Evolutionary conservation across 2,113 vertebrate species (phyloP).

Genomic region (Scortum barcoo): DNA sequence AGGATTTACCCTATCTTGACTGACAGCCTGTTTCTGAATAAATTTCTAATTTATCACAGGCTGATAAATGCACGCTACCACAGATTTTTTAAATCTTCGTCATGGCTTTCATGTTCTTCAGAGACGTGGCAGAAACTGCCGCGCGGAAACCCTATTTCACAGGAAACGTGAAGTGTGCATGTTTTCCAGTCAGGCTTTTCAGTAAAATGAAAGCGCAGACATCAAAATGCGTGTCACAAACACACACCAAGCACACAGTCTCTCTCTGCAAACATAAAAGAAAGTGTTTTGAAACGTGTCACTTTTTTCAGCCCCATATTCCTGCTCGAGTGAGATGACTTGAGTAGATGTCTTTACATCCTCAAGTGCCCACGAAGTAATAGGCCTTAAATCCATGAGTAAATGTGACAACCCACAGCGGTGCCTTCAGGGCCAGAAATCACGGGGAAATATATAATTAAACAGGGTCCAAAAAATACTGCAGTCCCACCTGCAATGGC

Average conservation of each 20-base stretch:
- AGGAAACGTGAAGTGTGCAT: slow-evolving; percentile 11
- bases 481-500: slow-evolving; percentile 14
- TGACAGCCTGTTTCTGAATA: slow-evolving; percentile 34
- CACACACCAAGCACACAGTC: neutral
- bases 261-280: slow-evolving; percentile 17
- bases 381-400: slow-evolving; percentile 33
- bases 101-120: slow-evolving; percentile 20
- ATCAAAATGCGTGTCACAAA: slow-evolving; percentile 12
- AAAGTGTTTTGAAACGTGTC: slow-evolving; percentile 4
- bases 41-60: slow-evolving; percentile 27
- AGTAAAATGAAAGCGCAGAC: slow-evolving; percentile 13
- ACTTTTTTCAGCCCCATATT: slow-evolving; percentile 9
- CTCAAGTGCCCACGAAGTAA: slow-evolving; percentile 17
- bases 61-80: slow-evolving; percentile 5
- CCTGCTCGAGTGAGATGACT: slow-evolving; percentile 19
- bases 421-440: neutral
- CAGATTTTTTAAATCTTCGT: slow-evolving; percentile 28
- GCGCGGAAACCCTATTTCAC: neutral
- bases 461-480: neutral
- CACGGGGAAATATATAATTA: neutral
- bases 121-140: slow-evolving; percentile 5
- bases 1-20: slow-evolving; percentile 47
- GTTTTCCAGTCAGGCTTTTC: slow-evolving; percentile 23
- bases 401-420: slow-evolving; percentile 8
- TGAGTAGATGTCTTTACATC: slow-evolving; percentile 32